Base-by-base conservation (phyloP, 1,140 invertebrate genomes). In the Solenopsis fugax region DNA sequence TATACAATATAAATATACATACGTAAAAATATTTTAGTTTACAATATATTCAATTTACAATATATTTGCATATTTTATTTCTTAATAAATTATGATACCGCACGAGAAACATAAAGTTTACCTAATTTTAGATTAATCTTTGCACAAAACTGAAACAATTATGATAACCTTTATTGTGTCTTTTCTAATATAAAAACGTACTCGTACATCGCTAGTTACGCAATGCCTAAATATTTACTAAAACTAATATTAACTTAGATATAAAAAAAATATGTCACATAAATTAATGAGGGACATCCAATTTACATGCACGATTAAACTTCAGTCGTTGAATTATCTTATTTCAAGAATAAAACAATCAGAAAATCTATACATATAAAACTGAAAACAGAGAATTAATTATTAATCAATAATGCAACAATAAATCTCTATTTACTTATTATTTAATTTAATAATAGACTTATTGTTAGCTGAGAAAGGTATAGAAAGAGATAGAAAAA, bases 401-500 rank as follows among this genome's bases (percentile, higher is more conserved):
- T 77, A 34, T 64, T 45, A 41, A 48, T 21, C 6, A 76, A 45
- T 2, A 45, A 29, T 45, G 12, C 18, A 1, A 7, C 3, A 54
- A 58, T 50, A 65, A 48, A 48, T 62, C 12, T 60, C 7, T 29
- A 60, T 37, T 2, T 21, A 18, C 2, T 62, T 16, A 29, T 60
- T 45, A n/a, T n/a, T 62, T 18, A 67, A 37, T 16, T 52, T 80
- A 21, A 69, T 54, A 37, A 67, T 37, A 16, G 37, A 69, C 21
- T 45, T n/a, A n/a, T n/a, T n/a, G n/a, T n/a, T 48, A n/a, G 21
- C 2, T 45, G 9, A 41, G 4, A 76, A 16, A 72, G 29, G 9
- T 56, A 4, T 58, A 16, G 0, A 76, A 78, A 48, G 5, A 72
- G 24, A 16, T 5, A 12, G 2, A 37, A 21, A 54, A 50, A 52